Conservation (phyloP, 1,140 invertebrate genomes). For the Thaumatotibia leucotreta region DNA sequence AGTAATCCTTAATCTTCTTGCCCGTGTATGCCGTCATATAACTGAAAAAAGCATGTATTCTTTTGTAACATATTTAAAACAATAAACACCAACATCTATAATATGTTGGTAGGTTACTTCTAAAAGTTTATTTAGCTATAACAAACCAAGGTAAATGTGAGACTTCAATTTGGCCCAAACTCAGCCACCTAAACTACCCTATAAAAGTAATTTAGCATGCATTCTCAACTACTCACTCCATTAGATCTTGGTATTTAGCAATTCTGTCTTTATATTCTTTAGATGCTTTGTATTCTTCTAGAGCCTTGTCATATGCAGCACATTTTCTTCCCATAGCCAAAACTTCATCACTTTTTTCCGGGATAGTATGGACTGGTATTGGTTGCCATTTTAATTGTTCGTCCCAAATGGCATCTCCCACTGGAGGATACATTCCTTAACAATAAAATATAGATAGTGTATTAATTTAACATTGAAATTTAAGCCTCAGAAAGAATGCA, state of each 20-base stretch:
- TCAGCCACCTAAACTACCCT: not conserved
- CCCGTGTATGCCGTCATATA: conserved; percentile 80
- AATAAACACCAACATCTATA: too few species aligned
- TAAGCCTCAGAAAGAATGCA: too few species aligned
- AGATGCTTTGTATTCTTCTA: conserved; percentile 76
- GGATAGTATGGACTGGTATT: conserved; percentile 89
- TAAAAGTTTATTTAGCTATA: too few species aligned
- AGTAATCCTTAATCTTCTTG: conserved; percentile 71
- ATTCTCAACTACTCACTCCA: conserved; percentile 69
- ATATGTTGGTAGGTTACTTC: too few species aligned
- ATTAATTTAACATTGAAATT: not conserved
- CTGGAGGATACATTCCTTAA: conserved; percentile 81
- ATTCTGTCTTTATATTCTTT: conserved; percentile 78
- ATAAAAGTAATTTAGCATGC: not conserved
- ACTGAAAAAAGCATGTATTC: conserved; percentile 45
- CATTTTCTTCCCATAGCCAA: conserved; percentile 82
- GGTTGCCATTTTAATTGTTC: conserved; percentile 88
- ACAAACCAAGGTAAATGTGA: too few species aligned
- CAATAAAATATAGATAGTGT: not conserved
- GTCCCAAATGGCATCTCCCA: conserved; percentile 82
- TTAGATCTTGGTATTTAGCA: conserved; percentile 79
- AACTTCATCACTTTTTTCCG: conserved; percentile 81
- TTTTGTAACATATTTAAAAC: too few species aligned
- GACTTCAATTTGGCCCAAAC: not conserved
- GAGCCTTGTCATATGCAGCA: conserved; percentile 79